Evolutionary conservation across 2,797 vertebrate genomes (phyloP), one percentile per base, ranked within the genome.

Genomic region (Chloroceryle amazona): DNA sequence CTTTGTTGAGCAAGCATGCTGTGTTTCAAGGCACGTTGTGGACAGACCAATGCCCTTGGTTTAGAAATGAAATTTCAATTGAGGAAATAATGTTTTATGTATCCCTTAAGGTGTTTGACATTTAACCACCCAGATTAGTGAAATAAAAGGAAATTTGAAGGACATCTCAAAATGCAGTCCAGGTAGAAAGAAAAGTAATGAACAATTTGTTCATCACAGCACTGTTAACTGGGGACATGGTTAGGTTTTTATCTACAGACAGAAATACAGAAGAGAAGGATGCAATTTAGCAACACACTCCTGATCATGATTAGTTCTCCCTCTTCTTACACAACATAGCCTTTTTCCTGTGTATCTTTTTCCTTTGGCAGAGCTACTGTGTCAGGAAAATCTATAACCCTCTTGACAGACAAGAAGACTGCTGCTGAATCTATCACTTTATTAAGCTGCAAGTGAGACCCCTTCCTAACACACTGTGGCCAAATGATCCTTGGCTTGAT

Each of bases 81-180:
- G 35, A 87, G 42, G 49, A 87, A 95, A 91, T 90, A 72, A 63
- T 44, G 11, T 42, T 91, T 74, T 84, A 20, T 57, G 7, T 76
- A 47, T 44, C 26, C 70, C 33, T 85, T 79, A 74, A 89, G 35
- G n/a, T 73, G 39, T 35, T 52, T 85, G 41, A 63, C 60, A 72
- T 72, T 72, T 82, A 67, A 3, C 61, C 31, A 52, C 67, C n/a
- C 84, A 41, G n/a, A 88, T 49, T 49, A 72, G 76, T 58, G 75
- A 93, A 91, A 60, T 37, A 58, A 78, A 82, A 46, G 72, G 44
- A 90, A 84, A 66, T 86, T 31, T 57, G 74, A 86, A 74, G 67
- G 78, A 60, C 18, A 63, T 26, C 12, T 85, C 13, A 49, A 39
- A n/a, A 20, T 61, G 42, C 72, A 54, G 46, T 16, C 33, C 42